phyloP scores from a whole-genome alignment of 2,113 vertebrate genomes.

The Spermophilus dauricus region DNA sequence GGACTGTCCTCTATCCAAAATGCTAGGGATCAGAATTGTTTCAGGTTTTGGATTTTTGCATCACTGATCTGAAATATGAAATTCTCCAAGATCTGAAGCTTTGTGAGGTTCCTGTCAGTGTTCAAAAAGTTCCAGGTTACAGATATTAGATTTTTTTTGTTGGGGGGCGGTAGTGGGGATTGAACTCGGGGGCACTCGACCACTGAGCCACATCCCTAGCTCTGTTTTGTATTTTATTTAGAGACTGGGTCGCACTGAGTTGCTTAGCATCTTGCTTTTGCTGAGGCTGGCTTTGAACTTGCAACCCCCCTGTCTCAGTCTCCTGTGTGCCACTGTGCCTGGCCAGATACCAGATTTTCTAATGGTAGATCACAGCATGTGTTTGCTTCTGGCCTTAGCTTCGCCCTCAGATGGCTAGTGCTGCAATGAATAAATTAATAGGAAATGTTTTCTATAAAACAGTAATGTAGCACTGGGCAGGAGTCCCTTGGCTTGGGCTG shows the following conservation, averaged over 20 bases:
- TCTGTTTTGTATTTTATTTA: too few species aligned
- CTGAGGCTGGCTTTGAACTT: too few species aligned
- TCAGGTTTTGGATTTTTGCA: not conserved
- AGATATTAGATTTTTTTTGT: too few species aligned
- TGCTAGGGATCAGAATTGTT: not conserved
- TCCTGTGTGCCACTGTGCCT: too few species aligned
- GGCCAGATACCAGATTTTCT: not conserved
- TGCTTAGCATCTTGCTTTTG: too few species aligned
- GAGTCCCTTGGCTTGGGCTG: not conserved
- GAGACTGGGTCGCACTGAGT: too few species aligned
- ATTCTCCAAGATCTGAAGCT: not conserved
- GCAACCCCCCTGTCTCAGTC: too few species aligned
- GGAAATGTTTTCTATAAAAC: not conserved
- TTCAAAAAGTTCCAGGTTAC: not conserved
- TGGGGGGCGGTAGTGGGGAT: too few species aligned
- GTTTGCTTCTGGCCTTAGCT: not conserved
- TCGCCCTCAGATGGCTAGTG: not conserved
- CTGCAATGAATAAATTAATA: too few species aligned
- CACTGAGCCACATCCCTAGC: too few species aligned
- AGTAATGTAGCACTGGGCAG: fast-evolving
- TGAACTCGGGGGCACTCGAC: too few species aligned
- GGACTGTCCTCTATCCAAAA: not conserved
- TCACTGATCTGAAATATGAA: not conserved
- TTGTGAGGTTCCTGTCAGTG: not conserved
- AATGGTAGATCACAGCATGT: not conserved